Evolutionary conservation across 2,888 invertebrate genomes (phyloP).

Genomic region (Zonitis immaculata): DNA sequence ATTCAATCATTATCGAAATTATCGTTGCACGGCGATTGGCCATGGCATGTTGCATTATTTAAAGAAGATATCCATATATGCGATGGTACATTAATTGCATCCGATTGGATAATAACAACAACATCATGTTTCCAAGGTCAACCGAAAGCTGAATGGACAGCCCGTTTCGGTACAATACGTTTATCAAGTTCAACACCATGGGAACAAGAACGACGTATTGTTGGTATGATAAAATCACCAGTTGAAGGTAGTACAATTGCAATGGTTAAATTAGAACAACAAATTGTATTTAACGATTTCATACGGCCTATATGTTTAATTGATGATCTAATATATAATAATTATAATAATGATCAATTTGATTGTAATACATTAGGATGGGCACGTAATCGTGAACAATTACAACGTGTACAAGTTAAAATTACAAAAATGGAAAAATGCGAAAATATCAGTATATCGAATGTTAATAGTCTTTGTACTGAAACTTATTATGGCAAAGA

Average conservation of each 20-base stretch:
- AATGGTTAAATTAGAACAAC: slow-evolving; percentile 71
- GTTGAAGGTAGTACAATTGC: slow-evolving; percentile 85
- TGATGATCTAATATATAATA: slow-evolving; percentile 55
- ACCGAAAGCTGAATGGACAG: slow-evolving; percentile 83
- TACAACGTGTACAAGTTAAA: slow-evolving; percentile 75
- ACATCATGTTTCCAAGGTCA: slow-evolving; percentile 83
- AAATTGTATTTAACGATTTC: slow-evolving; percentile 73
- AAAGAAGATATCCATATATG: slow-evolving; percentile 83
- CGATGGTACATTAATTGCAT: slow-evolving; percentile 78
- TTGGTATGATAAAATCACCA: slow-evolving; percentile 84
- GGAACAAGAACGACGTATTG: slow-evolving; percentile 78
- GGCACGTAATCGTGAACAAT: slow-evolving; percentile 76
- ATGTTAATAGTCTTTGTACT: slow-evolving; percentile 77
- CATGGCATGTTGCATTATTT: slow-evolving; percentile 83
- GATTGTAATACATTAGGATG: slow-evolving; percentile 82
- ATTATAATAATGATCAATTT: slow-evolving; percentile 41
- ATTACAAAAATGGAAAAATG: slow-evolving; percentile 75
- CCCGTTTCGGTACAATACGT: slow-evolving; percentile 70
- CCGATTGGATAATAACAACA: slow-evolving; percentile 81
- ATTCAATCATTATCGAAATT: slow-evolving; percentile 58
- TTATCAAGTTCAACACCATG: slow-evolving; percentile 77
- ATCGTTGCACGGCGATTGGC: slow-evolving; percentile 81
- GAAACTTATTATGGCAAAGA: slow-evolving; percentile 74
- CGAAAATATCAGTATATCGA: slow-evolving; percentile 80
- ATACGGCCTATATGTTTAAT: slow-evolving; percentile 79